A percentile compares a stretch with the other conserved stretches of the same genome.
These are phyloP conservation scores for Oreortyx pictus DNA, from an alignment of 2,797 vertebrate species.

Conservation along the genomic window DNA sequence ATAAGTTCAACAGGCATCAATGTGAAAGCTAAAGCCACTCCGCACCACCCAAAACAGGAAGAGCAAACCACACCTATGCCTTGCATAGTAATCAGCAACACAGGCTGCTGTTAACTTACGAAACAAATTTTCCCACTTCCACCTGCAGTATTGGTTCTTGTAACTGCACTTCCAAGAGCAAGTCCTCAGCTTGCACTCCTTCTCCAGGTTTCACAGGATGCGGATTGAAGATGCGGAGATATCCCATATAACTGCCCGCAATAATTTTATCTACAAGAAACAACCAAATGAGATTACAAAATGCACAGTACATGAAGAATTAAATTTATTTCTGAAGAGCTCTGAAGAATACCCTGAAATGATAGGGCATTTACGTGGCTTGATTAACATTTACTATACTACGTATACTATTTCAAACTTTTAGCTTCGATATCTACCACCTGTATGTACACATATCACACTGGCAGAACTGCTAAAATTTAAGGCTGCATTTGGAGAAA, in stretches of 20 bases:
- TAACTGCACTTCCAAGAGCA: conserved; percentile 92
- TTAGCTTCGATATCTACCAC: not conserved
- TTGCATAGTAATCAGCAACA: not conserved
- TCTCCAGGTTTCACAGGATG: conserved; percentile 83
- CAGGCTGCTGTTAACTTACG: conserved; percentile 85
- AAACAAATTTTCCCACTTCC: conserved; percentile 96
- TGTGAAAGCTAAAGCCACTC: not conserved
- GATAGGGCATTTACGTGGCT: not conserved
- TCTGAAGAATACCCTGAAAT: not conserved
- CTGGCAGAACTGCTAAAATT: not conserved
- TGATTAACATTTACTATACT: not conserved
- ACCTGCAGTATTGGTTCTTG: conserved; percentile 91
- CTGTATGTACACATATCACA: not conserved
- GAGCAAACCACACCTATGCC: not conserved
- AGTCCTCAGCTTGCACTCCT: conserved; percentile 81
- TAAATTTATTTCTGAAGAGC: not conserved
- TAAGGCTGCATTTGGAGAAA: not conserved
- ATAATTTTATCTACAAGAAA: conserved; percentile 89
- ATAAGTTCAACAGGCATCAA: not conserved
- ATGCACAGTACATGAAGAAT: not conserved
- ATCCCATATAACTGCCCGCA: conserved; percentile 94
- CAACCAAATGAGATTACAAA: not conserved
- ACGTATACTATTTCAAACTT: too few species aligned
- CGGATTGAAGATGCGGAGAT: conserved; percentile 91
- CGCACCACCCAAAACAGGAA: not conserved